phyloP scores from a whole-genome alignment of 2,888 invertebrate genomes.

The Lomographa bimaculata region DNA sequence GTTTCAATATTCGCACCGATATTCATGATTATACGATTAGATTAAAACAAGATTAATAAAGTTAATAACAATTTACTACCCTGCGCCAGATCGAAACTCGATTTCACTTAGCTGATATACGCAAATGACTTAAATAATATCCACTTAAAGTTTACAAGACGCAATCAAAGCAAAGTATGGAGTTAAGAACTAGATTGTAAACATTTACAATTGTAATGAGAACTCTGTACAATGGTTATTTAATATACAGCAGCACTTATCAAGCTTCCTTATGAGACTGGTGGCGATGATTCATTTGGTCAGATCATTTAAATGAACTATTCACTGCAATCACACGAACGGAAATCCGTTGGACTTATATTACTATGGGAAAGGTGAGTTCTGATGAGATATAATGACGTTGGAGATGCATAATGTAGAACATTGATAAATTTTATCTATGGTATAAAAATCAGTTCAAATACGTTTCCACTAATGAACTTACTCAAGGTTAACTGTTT shows the following conservation, averaged over 20 bases:
- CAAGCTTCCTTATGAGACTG: conserved; percentile 14
- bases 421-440: no score
- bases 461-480: no score
- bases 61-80: conserved; percentile 14
- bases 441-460: no score
- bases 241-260: conserved; percentile 9
- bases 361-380: conserved; percentile 7
- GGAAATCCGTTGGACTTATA: conserved; percentile 16
- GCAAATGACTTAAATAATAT: conserved; percentile 2
- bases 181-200: conserved; percentile 3
- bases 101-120: conserved; percentile 4
- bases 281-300: conserved; percentile 13
- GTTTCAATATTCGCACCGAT: conserved; percentile 9
- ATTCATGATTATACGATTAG: conserved; percentile 10
- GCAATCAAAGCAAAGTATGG: not conserved
- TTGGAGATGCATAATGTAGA: no score
- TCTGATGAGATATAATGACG: no score
- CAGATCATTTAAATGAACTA: conserved; percentile 12
- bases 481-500: conserved; percentile 4
- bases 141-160: not conserved
- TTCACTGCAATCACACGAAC: conserved; percentile 8
- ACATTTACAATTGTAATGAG: conserved; percentile 14
- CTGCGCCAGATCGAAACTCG: conserved; percentile 2
- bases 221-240: conserved; percentile 6
- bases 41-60: conserved; percentile 8